phyloP scores from a whole-genome alignment of 2,113 vertebrate species.

The Pipra filicauda region DNA sequence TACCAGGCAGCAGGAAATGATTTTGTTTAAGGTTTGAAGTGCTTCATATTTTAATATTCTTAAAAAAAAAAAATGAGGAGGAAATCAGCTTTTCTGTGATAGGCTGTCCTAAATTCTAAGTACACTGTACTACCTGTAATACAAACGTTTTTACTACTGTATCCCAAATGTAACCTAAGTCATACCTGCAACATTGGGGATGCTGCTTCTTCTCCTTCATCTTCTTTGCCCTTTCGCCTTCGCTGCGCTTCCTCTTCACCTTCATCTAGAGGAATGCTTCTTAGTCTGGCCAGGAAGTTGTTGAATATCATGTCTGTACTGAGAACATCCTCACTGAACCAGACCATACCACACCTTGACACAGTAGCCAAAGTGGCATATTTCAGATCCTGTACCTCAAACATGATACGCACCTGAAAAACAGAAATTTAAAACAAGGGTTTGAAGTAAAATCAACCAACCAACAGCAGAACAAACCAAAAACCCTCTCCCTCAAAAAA shows the following conservation, averaged over 20 bases:
- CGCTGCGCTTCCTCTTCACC: constrained; percentile 96
- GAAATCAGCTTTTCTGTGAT: background rate
- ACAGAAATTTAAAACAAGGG: background rate
- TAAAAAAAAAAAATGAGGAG: background rate
- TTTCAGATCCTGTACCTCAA: constrained; percentile 97
- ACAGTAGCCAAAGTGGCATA: constrained; percentile 96
- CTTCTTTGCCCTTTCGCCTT: constrained; percentile 89
- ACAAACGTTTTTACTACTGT: background rate
- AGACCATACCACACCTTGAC: constrained; percentile 98
- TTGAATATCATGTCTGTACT: constrained; percentile 99
- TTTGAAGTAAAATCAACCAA: background rate
- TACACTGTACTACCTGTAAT: background rate
- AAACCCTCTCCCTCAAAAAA: background rate
- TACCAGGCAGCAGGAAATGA: background rate
- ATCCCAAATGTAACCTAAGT: background rate
- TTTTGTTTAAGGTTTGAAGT: background rate
- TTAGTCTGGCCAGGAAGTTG: constrained; percentile 93
- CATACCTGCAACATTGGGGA: constrained; percentile 96
- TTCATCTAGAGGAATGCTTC: constrained; percentile 94
- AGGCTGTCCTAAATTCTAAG: background rate
- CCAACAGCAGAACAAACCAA: background rate
- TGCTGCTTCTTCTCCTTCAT: constrained; percentile 89
- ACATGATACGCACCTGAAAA: constrained; percentile 94
- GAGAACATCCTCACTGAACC: constrained; percentile 98
- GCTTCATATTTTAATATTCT: background rate